These are phyloP conservation scores for Lynx canadensis DNA, from an alignment of 2,113 vertebrate species.

Conservation along the genomic window DNA sequence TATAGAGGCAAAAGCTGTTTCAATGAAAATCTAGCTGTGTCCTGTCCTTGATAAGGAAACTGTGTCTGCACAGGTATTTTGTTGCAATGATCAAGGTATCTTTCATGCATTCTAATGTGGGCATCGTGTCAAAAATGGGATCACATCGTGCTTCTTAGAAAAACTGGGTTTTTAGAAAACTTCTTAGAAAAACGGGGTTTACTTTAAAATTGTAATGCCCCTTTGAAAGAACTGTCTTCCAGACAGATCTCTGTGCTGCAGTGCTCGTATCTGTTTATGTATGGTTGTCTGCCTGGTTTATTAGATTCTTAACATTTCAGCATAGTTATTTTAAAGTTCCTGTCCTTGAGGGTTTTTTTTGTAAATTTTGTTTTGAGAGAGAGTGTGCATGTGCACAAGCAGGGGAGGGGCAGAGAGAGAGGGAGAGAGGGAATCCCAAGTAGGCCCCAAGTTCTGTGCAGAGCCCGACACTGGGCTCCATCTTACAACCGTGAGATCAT, in stretches of 20 bases:
- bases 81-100: background rate
- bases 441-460: too few species aligned
- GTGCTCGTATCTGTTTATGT: background rate
- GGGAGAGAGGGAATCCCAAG: too few species aligned
- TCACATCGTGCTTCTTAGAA: background rate
- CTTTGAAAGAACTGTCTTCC: background rate
- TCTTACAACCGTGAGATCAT: too few species aligned
- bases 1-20: background rate
- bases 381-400: too few species aligned
- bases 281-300: too few species aligned
- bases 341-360: background rate
- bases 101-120: background rate
- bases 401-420: too few species aligned
- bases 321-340: background rate
- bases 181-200: background rate
- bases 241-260: background rate
- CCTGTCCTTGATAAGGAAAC: background rate
- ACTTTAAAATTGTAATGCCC: background rate
- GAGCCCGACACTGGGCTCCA: too few species aligned
- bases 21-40: background rate
- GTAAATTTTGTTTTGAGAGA: too few species aligned
- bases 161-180: background rate
- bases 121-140: background rate
- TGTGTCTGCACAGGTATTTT: background rate
- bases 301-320: too few species aligned